A percentile compares a stretch with the other conserved stretches of the same genome.
Evolutionary conservation across 2,113 vertebrate species (phyloP).

Genomic region (Struthidea cinerea): DNA sequence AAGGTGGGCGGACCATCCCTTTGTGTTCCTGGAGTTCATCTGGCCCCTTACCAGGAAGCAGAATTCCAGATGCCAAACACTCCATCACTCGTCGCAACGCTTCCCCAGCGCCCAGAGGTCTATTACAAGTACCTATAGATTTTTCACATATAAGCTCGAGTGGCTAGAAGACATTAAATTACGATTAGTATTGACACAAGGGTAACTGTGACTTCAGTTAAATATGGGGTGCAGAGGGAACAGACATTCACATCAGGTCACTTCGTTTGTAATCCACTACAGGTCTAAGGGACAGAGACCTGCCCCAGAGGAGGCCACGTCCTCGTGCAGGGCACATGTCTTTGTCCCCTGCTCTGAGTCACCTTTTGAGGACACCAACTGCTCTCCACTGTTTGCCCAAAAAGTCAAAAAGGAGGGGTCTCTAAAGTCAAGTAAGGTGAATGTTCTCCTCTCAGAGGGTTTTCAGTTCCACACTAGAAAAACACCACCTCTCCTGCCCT

Average conservation of each 20-base stretch:
- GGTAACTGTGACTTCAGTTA: constrained; percentile 67
- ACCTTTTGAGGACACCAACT: neutral
- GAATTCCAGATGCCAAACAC: constrained; percentile 95
- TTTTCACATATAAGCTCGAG: constrained; percentile 99
- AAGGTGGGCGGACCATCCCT: neutral
- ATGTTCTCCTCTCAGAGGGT: neutral
- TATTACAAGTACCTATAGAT: constrained; percentile 98
- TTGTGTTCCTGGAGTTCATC: constrained; percentile 13
- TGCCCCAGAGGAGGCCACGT: neutral
- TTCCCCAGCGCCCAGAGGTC: constrained; percentile 94
- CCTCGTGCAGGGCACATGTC: rapidly evolving
- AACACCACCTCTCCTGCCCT: neutral
- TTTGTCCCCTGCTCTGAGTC: neutral
- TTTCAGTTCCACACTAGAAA: neutral
- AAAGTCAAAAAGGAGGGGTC: neutral
- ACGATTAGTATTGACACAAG: constrained; percentile 67
- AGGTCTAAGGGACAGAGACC: neutral
- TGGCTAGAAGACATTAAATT: constrained; percentile 85
- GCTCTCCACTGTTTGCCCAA: neutral
- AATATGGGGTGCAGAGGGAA: neutral
- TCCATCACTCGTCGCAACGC: constrained; percentile 97
- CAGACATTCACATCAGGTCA: neutral
- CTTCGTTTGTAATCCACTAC: neutral
- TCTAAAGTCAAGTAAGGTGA: neutral
- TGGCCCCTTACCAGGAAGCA: constrained; percentile 87